Base-by-base conservation (phyloP, 2,113 vertebrate genomes). In the Sinocyclocheilus rhinocerous region DNA sequence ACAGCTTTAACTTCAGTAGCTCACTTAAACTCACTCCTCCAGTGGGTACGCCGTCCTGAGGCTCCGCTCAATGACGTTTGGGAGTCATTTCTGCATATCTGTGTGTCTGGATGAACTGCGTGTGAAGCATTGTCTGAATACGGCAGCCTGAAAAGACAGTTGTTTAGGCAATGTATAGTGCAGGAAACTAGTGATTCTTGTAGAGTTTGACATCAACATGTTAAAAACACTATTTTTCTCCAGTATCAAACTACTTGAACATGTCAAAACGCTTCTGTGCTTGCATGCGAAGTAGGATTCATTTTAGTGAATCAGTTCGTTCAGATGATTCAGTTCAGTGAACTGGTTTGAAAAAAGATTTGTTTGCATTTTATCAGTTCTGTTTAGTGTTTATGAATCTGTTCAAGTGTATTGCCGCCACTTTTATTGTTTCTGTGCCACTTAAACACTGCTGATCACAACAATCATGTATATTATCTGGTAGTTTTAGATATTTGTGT, bases 1-100 rank as follows among this genome's bases (percentile, higher is more conserved):
- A 63, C 59, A 63, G 59, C 55, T 57, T 57, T 57, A 63, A 24
- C 59, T 63, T 63, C 65, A 69, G 65, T 33, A 69, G 65, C 65
- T 18, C 65, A 18, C 26, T 63, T 5, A 63, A 63, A 63, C n/a
- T 24, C 59, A 63, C 59, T 63, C 59, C 22, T 63, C 59, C 59
- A 11, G 6, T 1, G 8, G 20, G 10, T 59, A 8, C 18, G 4
- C n/a, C 5, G 6, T 7, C 63, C 65, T 7, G 13, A 16, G 65
- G 65, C 65, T 69, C 65, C 4, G 52, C 16, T 57, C 18, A 57
- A 57, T 57, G 18, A 57, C 6, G 2, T 57, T 57, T 57, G 55
- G 55, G 55, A 57, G 55, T 57, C 16, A 57, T 57, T 57, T 0
- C 52, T 6, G 52, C 52, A 18, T 55, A 5, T 55, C 22, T 61